Base-by-base conservation (phyloP, 2,888 invertebrate genomes). In the Rhagophthalmus giganteus region DNA sequence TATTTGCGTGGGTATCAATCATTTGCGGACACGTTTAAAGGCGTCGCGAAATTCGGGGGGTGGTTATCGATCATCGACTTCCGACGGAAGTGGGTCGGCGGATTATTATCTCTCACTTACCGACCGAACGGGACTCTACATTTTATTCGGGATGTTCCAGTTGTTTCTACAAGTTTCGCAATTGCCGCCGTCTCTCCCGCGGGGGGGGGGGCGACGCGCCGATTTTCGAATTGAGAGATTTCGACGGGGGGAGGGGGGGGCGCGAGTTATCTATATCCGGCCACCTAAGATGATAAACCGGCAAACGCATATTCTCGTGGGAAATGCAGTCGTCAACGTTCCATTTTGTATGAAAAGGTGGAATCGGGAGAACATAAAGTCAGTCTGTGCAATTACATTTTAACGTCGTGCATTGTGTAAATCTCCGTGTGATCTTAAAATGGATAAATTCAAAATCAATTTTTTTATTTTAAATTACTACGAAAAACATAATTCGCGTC, bases 111-210 rank as follows among this genome's bases (percentile, higher is more conserved):
- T n/a, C n/a, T 65, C 63, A 65, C 63, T 64, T 64, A 64, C 65
- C 58, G 61, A 63, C 62, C 62, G 62, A 65, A 63, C 63, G 66
- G 64, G 66, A 65, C 62, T 66, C 65, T 64, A 67, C 67, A 69
- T 70, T 69, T 71, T 69, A 70, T 70, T 68, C 68, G 64, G 65
- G 66, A 65, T 69, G 65, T 70, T 65, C 67, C 59, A 61, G 66
- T 65, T 65, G 68, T 68, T 69, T 69, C 64, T 65, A 66, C 58
- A n/a, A n/a, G n/a, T n/a, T 67, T 64, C 59, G 65, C 63, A 65
- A 69, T 67, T 66, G 66, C 65, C 58, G 55, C 56, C 57, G 64
- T 63, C 58, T 66, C 65, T 60, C 66, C 39, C 35, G 57, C 65
- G 66, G 64, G 54, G 52, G 37, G 57, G 66, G 66, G 64, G 54